Conservation (phyloP, 2,113 vertebrate genomes). For the Triplophysa tibetana region DNA sequence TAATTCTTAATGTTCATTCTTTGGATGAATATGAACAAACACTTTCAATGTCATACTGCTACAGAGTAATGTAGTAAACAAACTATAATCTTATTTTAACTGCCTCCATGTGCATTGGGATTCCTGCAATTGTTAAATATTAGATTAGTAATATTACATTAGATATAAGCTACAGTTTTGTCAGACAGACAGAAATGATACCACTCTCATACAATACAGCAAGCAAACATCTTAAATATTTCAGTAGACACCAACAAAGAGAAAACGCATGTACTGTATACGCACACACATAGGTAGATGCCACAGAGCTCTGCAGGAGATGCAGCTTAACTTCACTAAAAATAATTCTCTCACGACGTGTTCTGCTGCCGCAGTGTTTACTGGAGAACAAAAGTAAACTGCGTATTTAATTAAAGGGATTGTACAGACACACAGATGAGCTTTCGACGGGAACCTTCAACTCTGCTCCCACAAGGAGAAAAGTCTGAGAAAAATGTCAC, state of each 20-base stretch:
- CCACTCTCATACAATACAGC: conserved; percentile 32
- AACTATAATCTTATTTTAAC: conserved; percentile 29
- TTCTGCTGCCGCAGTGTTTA: background rate
- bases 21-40: background rate
- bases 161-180: conserved; percentile 16
- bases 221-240: conserved; percentile 54
- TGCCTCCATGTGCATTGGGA: background rate
- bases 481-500: background rate
- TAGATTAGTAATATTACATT: conserved; percentile 36
- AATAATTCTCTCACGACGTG: conserved; percentile 37
- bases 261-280: background rate
- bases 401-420: conserved; percentile 15
- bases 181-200: conserved; percentile 20
- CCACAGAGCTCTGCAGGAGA: background rate
- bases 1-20: background rate
- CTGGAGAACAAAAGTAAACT: conserved; percentile 27
- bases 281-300: conserved; percentile 22
- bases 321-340: conserved; percentile 23
- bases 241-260: conserved; percentile 39
- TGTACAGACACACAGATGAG: background rate
- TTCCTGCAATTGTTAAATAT: conserved; percentile 25
- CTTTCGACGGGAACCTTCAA: background rate
- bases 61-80: conserved; percentile 27
- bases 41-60: background rate
- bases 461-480: background rate